phyloP scores from a whole-genome alignment of 2,797 vertebrate genomes.

The Columba guinea region DNA sequence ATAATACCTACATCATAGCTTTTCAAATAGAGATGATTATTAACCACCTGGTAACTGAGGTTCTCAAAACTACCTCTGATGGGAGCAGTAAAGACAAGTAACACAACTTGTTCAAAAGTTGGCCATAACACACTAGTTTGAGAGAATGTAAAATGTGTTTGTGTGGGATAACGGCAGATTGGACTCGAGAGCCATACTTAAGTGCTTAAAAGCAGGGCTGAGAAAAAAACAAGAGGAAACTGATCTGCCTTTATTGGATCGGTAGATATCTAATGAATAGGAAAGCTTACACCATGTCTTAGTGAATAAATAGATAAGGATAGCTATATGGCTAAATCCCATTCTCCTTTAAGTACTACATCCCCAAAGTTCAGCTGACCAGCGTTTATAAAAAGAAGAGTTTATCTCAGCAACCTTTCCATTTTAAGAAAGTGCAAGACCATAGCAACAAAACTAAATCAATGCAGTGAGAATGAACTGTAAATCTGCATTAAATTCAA shows the following conservation, averaged over 20 bases:
- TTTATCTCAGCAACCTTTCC: background rate
- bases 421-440: background rate
- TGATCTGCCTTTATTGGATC: background rate
- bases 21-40: background rate
- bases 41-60: background rate
- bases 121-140: background rate
- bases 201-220: background rate
- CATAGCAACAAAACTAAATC: background rate
- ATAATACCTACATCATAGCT: background rate
- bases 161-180: rapidly evolving
- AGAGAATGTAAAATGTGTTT: background rate
- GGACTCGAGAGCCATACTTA: background rate
- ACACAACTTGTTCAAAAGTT: background rate
- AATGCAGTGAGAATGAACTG: background rate
- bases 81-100: background rate
- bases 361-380: background rate
- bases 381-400: background rate
- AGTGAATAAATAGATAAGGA: background rate
- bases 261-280: background rate
- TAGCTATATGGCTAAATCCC: background rate
- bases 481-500: background rate
- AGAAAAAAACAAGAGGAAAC: background rate
- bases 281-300: background rate
- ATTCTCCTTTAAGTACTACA: background rate
- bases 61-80: background rate